Evolutionary conservation across 2,113 vertebrate species (phyloP).

Genomic region (Gymnocephalus cernua): DNA sequence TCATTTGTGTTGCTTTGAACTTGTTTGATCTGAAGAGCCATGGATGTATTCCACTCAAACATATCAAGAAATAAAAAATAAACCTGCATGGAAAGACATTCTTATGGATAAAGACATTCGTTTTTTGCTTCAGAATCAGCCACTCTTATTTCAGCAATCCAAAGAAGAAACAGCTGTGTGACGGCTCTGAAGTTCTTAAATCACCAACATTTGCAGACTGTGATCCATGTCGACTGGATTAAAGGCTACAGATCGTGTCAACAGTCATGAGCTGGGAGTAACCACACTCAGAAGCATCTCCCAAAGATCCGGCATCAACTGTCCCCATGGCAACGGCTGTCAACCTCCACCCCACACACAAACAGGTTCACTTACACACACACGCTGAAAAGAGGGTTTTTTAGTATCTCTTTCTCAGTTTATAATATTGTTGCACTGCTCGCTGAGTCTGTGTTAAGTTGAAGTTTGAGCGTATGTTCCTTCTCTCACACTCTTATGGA

Average conservation of each 20-base stretch:
- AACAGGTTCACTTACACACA: slow-evolving; percentile 5
- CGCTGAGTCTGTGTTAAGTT: too few relatives aligned
- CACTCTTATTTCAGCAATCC: neutral
- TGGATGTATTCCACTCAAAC: neutral
- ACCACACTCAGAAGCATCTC: slow-evolving; percentile 49
- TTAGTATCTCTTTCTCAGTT: too few relatives aligned
- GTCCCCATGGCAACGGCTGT: slow-evolving; percentile 52
- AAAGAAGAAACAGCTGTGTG: neutral
- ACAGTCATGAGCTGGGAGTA: slow-evolving; percentile 33
- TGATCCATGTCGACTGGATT: slow-evolving; percentile 14
- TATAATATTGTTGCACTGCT: too few relatives aligned
- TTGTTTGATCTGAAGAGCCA: neutral
- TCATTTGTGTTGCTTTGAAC: neutral
- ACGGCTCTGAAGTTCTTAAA: too few relatives aligned
- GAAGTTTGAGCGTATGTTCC: too few relatives aligned
- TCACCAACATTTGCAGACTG: neutral
- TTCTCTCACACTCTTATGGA: too few relatives aligned
- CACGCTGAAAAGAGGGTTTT: too few relatives aligned
- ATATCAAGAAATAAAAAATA: neutral
- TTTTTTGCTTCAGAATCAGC: neutral
- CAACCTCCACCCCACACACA: slow-evolving; percentile 11
- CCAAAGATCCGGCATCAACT: slow-evolving; percentile 34
- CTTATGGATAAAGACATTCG: neutral
- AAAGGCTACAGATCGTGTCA: slow-evolving; percentile 47
- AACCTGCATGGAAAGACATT: neutral